Conservation (phyloP, 2,888 invertebrate genomes). For the Agonopterix heracliana region DNA sequence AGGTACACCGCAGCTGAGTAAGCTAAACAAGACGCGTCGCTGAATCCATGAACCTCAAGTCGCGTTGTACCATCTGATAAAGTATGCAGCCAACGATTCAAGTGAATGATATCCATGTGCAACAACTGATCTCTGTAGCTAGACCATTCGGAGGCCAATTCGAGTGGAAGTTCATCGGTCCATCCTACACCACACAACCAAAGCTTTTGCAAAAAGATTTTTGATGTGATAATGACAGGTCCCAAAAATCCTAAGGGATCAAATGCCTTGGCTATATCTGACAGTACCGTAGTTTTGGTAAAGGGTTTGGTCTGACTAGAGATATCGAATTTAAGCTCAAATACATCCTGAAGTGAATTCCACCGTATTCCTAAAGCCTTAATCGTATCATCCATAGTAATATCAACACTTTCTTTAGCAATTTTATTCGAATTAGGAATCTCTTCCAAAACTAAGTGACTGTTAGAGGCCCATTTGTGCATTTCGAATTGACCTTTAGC, state of each 20-base stretch:
- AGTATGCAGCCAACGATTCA: slow-evolving; percentile 3
- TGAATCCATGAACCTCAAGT: slow-evolving; percentile 14
- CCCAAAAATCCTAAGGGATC: slow-evolving; percentile 19
- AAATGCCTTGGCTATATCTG: slow-evolving; percentile 15
- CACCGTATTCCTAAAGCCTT: slow-evolving; percentile 11
- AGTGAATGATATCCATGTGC: slow-evolving; percentile 1
- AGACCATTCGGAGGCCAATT: slow-evolving; percentile 3
- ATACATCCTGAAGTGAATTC: slow-evolving; percentile 7
- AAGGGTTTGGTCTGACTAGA: neutral
- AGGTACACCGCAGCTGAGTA: slow-evolving; percentile 16
- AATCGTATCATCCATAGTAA: slow-evolving; percentile 7
- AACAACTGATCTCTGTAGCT: slow-evolving; percentile 2
- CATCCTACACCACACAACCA: slow-evolving; percentile 1
- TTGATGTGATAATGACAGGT: slow-evolving; percentile 4
- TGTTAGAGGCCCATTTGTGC: slow-evolving; percentile 16
- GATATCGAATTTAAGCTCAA: neutral
- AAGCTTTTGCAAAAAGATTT: slow-evolving; percentile 3
- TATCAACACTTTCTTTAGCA: neutral
- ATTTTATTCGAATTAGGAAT: slow-evolving; percentile 1
- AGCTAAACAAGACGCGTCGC: slow-evolving; percentile 13
- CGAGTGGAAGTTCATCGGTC: neutral
- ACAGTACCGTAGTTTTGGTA: slow-evolving; percentile 17
- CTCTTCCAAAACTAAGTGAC: slow-evolving; percentile 5
- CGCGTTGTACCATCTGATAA: neutral
- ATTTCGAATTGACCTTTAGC: slow-evolving; percentile 1